These are phyloP conservation scores for Anabacerthia variegaticeps DNA, from an alignment of 2,797 vertebrate genomes.

Conservation along the genomic window DNA sequence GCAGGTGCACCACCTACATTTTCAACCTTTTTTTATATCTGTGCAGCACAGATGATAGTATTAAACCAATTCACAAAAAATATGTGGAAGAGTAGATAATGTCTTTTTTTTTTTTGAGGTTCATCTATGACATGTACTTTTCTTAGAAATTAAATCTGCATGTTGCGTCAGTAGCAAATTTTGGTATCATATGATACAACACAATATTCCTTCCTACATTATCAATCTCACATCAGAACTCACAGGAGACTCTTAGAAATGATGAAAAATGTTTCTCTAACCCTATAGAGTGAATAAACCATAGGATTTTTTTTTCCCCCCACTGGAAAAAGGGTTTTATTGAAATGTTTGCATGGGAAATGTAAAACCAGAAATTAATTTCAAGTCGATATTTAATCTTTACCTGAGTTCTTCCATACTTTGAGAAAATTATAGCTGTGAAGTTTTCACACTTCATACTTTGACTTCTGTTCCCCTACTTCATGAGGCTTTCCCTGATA, in stretches of 20 bases:
- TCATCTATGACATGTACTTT: background rate
- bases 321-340: background rate
- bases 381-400: background rate
- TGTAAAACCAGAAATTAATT: background rate
- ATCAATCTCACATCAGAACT: background rate
- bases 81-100: background rate
- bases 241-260: background rate
- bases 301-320: background rate
- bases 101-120: background rate
- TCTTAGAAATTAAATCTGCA: background rate
- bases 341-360: background rate
- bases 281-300: background rate
- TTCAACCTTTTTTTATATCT: background rate
- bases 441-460: background rate
- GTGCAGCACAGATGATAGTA: background rate
- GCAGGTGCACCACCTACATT: background rate
- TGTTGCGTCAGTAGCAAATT: background rate
- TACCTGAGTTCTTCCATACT: background rate
- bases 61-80: background rate
- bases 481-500: background rate
- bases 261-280: background rate
- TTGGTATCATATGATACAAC: background rate
- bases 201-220: background rate
- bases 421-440: background rate
- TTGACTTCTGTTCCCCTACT: background rate